phyloP scores from a whole-genome alignment of 2,113 vertebrate species.

The Ictidomys tridecemlineatus region DNA sequence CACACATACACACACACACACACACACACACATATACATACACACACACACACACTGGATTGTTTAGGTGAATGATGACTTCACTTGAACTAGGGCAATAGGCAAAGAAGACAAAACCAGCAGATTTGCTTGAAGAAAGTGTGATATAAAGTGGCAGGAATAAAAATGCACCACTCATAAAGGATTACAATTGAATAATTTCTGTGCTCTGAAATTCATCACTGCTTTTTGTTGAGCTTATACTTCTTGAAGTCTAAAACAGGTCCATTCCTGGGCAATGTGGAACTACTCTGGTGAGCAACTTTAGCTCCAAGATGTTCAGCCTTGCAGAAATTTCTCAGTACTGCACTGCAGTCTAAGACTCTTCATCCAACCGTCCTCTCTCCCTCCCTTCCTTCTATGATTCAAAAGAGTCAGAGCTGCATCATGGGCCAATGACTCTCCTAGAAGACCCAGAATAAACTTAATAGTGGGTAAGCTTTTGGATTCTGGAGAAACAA shows the following conservation, averaged over 20 bases:
- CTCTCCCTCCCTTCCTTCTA: not conserved
- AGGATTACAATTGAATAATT: not conserved
- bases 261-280: not conserved
- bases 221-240: not conserved
- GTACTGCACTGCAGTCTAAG: not conserved
- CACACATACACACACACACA: too few species aligned
- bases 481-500: slow-evolving; percentile 9
- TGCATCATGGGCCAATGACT: not conserved
- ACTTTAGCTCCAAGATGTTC: not conserved
- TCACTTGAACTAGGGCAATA: not conserved
- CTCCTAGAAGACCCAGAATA: not conserved
- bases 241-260: not conserved
- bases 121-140: not conserved
- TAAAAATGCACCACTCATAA: not conserved
- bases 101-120: slow-evolving; percentile 1
- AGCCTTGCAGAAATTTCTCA: slow-evolving; percentile 11
- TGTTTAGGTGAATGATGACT: not conserved
- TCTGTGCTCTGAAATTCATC: not conserved
- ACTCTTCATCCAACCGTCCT: not conserved
- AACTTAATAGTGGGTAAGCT: not conserved
- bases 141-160: not conserved
- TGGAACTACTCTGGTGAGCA: not conserved
- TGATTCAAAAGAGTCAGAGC: not conserved
- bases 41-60: not conserved
- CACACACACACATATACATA: too few species aligned